Evolutionary conservation across 1,140 invertebrate genomes (phyloP).

Genomic region (Brachionus rotundiformis): DNA sequence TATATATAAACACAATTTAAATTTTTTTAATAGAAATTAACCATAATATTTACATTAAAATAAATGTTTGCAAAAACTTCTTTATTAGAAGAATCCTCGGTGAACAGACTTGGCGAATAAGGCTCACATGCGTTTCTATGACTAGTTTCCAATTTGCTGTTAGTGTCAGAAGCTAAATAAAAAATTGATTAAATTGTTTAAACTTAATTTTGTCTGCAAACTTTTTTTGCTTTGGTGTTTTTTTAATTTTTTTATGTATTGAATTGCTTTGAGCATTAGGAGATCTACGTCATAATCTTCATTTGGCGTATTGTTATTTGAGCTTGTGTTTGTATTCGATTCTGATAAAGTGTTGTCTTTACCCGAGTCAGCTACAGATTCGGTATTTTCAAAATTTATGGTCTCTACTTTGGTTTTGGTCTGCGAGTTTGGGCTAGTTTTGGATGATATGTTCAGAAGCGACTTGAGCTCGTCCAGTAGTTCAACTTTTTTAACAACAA

Average conservation of each 20-base stretch:
- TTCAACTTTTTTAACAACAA: slow-evolving; percentile 36
- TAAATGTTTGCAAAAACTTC: slow-evolving; percentile 17
- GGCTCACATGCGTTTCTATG: neutral
- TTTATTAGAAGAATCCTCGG: slow-evolving; percentile 6
- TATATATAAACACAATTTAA: no score
- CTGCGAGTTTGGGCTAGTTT: neutral
- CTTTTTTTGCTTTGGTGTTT: slow-evolving; percentile 10
- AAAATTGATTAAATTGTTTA: neutral
- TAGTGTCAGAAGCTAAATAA: neutral
- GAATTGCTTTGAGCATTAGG: slow-evolving; percentile 8
- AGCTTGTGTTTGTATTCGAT: neutral
- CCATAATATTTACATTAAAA: slow-evolving; percentile 5
- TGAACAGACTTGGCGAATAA: neutral
- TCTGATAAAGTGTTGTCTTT: neutral
- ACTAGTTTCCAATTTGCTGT: neutral
- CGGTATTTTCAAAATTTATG: neutral
- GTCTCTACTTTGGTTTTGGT: neutral
- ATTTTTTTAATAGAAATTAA: no score
- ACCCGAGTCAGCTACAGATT: neutral
- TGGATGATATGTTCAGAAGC: neutral
- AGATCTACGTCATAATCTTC: slow-evolving; percentile 22
- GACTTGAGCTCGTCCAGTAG: slow-evolving; percentile 21
- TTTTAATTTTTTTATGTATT: slow-evolving; percentile 35
- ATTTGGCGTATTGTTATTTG: neutral
- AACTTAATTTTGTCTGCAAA: neutral